Base-by-base conservation (phyloP, 2,888 invertebrate genomes). In the Sphaerophoria rueppellii region DNA sequence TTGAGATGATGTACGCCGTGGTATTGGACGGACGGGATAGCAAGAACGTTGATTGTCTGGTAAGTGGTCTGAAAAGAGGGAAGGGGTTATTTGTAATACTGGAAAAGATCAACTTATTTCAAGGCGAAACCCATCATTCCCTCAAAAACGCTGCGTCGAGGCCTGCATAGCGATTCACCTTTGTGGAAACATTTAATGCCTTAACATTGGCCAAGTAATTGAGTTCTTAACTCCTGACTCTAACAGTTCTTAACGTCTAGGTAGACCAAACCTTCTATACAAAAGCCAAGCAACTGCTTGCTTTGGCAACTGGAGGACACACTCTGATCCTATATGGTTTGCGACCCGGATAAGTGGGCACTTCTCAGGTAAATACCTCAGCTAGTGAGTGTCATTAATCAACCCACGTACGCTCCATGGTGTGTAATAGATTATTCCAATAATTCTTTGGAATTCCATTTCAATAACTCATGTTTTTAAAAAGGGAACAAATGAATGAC, bases 1-100 rank as follows among this genome's bases (percentile, higher is more conserved):
- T 24, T 85, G 85, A 40, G 69, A 14, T 24, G 24, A 24, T 37
- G 85, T 81, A 7, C 87, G 87, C 50, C 91, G 88, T 60, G 91
- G 91, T 86, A 91, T 90, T 52, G 91, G 91, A 43, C 91, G 89
- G 34, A 91, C 91, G 4, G 91, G 91, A 87, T 90, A 91, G 83
- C 91, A 91, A 86, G 89, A 91, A 46, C 91, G 89, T 86, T 90
- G 91, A 86, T 90, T 90, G 74, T 91, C 91, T 87, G 89, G 90
- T 48, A 89, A 88, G 80, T 89, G 87, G 69, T 90, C 88, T 87
- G 78, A 16, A 67, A 75, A 55, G 50, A 24, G 65, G 9, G 52
- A 11, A 7, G 14, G n/a, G 6, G n/a, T 34, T 9, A 4, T 24
- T n/a, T n/a, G n/a, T n/a, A n/a, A n/a, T n/a, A n/a, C n/a, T 9